Conservation (phyloP, 2,113 vertebrate species). For the Gobius niger region DNA sequence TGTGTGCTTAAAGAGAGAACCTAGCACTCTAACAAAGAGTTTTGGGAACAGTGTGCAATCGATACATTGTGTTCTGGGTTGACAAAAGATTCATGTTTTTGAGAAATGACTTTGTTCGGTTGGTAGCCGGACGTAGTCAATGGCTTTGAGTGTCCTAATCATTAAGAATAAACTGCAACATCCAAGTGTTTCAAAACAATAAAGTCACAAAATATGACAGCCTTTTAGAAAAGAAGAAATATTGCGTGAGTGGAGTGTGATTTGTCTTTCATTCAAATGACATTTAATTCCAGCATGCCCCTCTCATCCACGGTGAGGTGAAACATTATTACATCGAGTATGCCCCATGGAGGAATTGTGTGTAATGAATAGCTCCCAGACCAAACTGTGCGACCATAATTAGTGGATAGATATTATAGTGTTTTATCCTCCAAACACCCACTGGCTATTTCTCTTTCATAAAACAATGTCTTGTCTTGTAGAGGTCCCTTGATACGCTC, state of each 20-base stretch:
- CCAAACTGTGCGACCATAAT: background rate
- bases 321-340: conserved; percentile 34
- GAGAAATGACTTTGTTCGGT: too few species aligned
- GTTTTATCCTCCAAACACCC: background rate
- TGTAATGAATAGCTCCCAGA: background rate
- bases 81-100: too few species aligned
- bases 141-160: too few species aligned
- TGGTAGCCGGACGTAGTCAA: too few species aligned
- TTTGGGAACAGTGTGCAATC: too few species aligned
- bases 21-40: too few species aligned
- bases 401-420: background rate
- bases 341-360: conserved; percentile 30
- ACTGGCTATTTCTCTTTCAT: background rate
- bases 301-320: conserved; percentile 2
- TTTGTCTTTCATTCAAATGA: conserved; percentile 24
- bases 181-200: conserved; percentile 24
- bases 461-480: background rate
- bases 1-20: too few species aligned
- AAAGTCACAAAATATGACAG: conserved; percentile 17
- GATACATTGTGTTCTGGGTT: too few species aligned
- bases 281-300: conserved; percentile 27
- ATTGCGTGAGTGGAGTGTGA: conserved; percentile 1
- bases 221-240: conserved; percentile 2
- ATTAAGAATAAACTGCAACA: too few species aligned
- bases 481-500: background rate